Conservation (phyloP, 2,113 vertebrate genomes). For the Etheostoma cragini region DNA sequence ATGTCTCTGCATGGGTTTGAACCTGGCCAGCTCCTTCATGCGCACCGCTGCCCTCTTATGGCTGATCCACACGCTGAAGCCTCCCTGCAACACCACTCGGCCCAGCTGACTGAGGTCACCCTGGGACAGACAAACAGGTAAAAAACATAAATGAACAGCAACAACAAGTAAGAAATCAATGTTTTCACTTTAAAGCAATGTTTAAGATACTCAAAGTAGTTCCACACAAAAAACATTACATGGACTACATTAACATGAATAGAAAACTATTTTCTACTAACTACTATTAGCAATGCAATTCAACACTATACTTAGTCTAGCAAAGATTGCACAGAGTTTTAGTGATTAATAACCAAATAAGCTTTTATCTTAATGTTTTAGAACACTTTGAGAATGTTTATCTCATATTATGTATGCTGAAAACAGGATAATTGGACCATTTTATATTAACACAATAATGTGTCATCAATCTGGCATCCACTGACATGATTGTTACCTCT, state of each 20-base stretch:
- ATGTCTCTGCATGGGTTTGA: constrained; percentile 98
- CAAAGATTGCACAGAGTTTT: background rate
- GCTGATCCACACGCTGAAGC: constrained; percentile 95
- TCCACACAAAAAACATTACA: background rate
- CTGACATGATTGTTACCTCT: background rate
- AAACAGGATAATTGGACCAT: background rate
- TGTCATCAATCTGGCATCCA: background rate
- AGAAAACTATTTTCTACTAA: no score
- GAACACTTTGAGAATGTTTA: no score
- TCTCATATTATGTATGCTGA: no score
- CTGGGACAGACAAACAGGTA: constrained; percentile 73
- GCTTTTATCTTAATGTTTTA: no score
- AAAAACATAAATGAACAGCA: background rate
- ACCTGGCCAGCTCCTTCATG: constrained; percentile 97
- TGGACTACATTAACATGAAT: background rate
- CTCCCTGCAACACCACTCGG: constrained; percentile 92
- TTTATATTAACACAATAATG: background rate
- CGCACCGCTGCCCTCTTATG: constrained; percentile 92
- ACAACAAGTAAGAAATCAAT: background rate
- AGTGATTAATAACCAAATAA: background rate
- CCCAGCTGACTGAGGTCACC: constrained; percentile 94
- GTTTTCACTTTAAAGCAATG: background rate
- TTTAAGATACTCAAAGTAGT: background rate
- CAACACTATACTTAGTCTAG: background rate
- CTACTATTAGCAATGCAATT: background rate